Evolutionary conservation across 2,797 vertebrate species (phyloP), one percentile per base, ranked within the genome.

Genomic region (Chanos chanos): DNA sequence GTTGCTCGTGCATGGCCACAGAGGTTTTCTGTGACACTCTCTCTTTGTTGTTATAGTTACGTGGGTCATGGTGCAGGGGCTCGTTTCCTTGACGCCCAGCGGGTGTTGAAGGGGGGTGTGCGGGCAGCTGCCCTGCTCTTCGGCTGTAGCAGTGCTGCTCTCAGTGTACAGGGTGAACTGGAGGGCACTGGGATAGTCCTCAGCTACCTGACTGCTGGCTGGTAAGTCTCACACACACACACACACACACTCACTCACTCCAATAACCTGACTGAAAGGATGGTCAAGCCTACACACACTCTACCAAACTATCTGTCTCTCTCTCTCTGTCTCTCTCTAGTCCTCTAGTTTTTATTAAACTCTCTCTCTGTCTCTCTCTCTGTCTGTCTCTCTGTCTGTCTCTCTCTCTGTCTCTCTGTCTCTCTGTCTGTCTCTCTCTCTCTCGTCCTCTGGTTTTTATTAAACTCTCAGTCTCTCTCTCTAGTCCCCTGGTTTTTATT

Each of bases 71-170:
- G 95, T 0, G 93, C 94, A 0, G 95, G 95, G 0, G 88, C 89
- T 0, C 87, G 89, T 1, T 93, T 95, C 68, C 81, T 98, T 2
- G 91, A 94, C 4, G 82, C 87, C 1, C 91, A 91, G 49, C 68
- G 77, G 0, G 64, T 97, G 12, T 77, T 92, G 51, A 89, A 87
- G 2, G 80, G 83, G 28, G 81, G 74, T 12, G 89, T 95, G 78
- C 87, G 83, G 1, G 89, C 94, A 0, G 94, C 91, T 0, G 83
- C 87, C 7, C 68, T 97, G 27, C 86, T 98, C 5, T 92, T 98
- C 0, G 96, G 96, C 44, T 98, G 96, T 80, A 97, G 94, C 74
- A 98, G 95, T 4, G 95, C 91, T 0, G 93, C 93, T 4, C 83
- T 98, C 8, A 87, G 89, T 1, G 86, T 94, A 16, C 87, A 89